phyloP scores from a whole-genome alignment of 2,797 vertebrate species.

The Aselliscus stoliczkanus region DNA sequence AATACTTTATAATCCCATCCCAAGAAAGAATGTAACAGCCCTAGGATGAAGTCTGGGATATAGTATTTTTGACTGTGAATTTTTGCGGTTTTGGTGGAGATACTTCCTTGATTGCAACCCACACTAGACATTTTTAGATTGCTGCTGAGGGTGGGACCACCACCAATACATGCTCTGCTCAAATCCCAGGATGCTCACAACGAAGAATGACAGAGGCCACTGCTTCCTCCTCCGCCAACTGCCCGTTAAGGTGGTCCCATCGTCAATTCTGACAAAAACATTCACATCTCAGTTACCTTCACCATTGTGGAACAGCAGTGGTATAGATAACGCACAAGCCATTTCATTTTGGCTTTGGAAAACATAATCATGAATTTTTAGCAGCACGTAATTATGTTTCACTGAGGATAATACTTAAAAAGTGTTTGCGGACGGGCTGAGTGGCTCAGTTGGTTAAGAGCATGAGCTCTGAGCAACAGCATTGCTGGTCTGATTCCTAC shows the following conservation, averaged over 20 bases:
- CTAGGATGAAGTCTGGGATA: not conserved
- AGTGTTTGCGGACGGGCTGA: not conserved
- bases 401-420: constrained; percentile 45
- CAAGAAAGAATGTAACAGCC: not conserved
- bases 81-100: constrained; percentile 44
- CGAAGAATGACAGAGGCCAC: not conserved
- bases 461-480: no score
- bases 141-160: not conserved
- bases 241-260: not conserved
- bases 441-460: no score
- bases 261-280: not conserved
- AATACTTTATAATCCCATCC: not conserved
- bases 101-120: not conserved
- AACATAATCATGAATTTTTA: constrained; percentile 44
- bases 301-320: not conserved
- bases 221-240: not conserved
- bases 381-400: constrained; percentile 49
- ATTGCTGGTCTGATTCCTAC: no score
- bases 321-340: not conserved
- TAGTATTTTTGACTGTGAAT: not conserved
- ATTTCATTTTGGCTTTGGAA: constrained; percentile 34
- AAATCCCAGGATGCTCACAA: not conserved
- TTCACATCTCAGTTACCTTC: not conserved
- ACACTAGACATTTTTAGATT: constrained; percentile 1
- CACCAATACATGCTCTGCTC: not conserved